Evolutionary conservation across 2,113 vertebrate species (phyloP).

Genomic region (Toxotes jaculatrix): DNA sequence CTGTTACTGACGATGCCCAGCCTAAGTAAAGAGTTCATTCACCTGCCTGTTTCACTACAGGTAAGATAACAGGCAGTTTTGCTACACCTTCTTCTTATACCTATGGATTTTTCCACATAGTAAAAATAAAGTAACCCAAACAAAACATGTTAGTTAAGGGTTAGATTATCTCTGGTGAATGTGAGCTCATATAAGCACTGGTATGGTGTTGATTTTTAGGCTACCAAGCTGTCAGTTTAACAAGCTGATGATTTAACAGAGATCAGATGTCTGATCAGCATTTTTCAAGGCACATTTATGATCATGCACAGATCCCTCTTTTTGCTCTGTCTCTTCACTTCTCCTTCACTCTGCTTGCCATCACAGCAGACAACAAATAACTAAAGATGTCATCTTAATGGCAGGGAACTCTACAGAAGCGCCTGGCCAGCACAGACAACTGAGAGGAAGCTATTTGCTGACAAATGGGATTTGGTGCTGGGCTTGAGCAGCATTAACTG

Average conservation of each 20-base stretch:
- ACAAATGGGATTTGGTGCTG: constrained; percentile 80
- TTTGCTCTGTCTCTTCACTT: constrained; percentile 42
- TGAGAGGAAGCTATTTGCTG: constrained; percentile 78
- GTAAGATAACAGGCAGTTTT: neutral
- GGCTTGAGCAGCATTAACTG: constrained; percentile 80
- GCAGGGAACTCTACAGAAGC: constrained; percentile 68
- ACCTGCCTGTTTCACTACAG: neutral
- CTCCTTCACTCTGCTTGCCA: constrained; percentile 47
- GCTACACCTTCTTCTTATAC: neutral
- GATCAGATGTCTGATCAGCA: constrained; percentile 44
- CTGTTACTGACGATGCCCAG: neutral
- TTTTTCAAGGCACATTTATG: constrained; percentile 37
- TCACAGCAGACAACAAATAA: constrained; percentile 67
- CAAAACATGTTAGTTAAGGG: neutral
- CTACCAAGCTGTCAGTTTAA: constrained; percentile 18
- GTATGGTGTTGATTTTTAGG: constrained; percentile 4
- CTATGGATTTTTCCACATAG: neutral
- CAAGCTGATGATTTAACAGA: constrained; percentile 30
- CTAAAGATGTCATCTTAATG: constrained; percentile 68
- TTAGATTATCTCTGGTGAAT: neutral
- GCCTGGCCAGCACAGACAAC: constrained; percentile 69
- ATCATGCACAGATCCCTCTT: constrained; percentile 52
- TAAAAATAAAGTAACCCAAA: neutral
- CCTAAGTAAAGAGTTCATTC: neutral
- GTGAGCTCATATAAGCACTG: neutral